These are phyloP conservation scores for Epinephelus moara DNA, from an alignment of 2,113 vertebrate species.

Conservation along the genomic window DNA sequence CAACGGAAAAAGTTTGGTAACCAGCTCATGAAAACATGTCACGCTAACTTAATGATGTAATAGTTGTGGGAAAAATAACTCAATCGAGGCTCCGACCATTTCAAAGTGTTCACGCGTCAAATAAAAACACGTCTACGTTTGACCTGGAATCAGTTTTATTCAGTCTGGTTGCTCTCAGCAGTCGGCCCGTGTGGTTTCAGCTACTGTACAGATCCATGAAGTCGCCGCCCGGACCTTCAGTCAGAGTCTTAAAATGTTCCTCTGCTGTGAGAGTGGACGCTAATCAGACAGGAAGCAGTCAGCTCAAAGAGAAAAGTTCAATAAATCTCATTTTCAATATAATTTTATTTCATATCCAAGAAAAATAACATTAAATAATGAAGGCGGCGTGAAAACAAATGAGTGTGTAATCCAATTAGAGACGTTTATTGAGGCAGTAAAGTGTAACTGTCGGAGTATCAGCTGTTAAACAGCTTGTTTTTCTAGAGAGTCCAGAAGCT, in stretches of 20 bases:
- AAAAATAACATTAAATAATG: background rate
- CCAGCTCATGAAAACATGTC: too few relatives aligned
- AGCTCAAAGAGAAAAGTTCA: background rate
- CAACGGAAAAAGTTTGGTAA: too few relatives aligned
- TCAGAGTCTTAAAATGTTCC: background rate
- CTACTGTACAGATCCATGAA: background rate
- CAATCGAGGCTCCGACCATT: too few relatives aligned
- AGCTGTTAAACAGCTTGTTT: too few relatives aligned
- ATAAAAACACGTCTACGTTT: background rate
- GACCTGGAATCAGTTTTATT: background rate
- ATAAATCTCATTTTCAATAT: background rate
- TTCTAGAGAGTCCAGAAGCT: too few relatives aligned
- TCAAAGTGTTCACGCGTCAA: too few relatives aligned
- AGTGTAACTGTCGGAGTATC: slow-evolving; percentile 35
- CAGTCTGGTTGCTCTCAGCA: too few relatives aligned
- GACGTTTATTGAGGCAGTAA: slow-evolving; percentile 69
- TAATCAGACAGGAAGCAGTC: too few relatives aligned
- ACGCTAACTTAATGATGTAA: too few relatives aligned
- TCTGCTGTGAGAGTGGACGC: too few relatives aligned
- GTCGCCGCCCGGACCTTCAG: background rate
- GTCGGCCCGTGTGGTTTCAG: background rate
- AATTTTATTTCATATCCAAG: slow-evolving; percentile 11
- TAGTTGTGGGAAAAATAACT: too few relatives aligned
- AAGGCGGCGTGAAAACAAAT: background rate
- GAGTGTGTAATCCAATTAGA: background rate